Base-by-base conservation (phyloP, 2,113 vertebrate genomes). In the Centropristis striata region DNA sequence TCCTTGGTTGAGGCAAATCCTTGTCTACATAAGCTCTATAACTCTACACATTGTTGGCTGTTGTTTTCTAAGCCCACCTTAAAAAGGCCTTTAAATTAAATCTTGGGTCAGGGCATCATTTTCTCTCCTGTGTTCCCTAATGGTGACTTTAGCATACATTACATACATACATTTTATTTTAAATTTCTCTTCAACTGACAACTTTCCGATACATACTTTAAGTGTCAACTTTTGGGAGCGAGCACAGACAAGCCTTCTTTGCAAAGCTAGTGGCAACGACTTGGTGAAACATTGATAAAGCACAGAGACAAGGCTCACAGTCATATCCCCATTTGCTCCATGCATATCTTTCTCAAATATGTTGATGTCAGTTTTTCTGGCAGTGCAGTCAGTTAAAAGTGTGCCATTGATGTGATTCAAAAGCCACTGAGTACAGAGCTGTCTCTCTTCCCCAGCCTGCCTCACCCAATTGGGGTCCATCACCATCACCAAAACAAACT, bases 401-500 rank as follows among this genome's bases (percentile, higher is more conserved):
- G 71, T 70, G 68, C 67, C 58, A 73, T 63, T 83, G 85, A 84
- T 86, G 88, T 51, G 51, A 88, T 71, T 85, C 78, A 78, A 83
- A 80, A 89, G 67, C 85, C 49, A 57, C 27, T 0, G 51, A 81
- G 71, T 18, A 75, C 78, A 80, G 73, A 80, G 75, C 57, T 57
- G 64, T 67, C 57, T 64, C 64, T 90, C 63, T 66, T 80, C 63
- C 47, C 55, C 55, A 69, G 58, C 32, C 71, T 64, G 83, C 78
- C 57, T 80, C 60, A 16, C 81, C 78, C 86, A 41, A 83, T 37
- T 63, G 74, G 71, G 84, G 80, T 89, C 80, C 79, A 76, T 85
- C 74, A 76, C 67, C 54, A 75, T 77, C 88, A 74, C 84, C 72
- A 87, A 88, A 89, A 88, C 83, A 89, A 86, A 87, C 77, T 63